Evolutionary conservation across 2,113 vertebrate genomes (phyloP), one percentile per base, ranked within the genome.

Genomic region (Nibea coibor): DNA sequence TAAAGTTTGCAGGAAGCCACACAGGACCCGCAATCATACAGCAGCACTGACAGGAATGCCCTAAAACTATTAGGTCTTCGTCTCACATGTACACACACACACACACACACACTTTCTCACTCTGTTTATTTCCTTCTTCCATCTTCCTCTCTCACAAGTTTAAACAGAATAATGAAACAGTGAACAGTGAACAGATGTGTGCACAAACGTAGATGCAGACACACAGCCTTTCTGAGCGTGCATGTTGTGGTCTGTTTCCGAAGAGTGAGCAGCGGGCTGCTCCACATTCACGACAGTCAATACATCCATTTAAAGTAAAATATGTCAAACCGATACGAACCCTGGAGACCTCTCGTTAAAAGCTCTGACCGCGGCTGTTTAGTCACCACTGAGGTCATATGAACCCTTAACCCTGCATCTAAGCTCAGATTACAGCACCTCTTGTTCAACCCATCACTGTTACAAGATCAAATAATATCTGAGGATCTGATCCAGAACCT

Each of bases 41-140:
- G 82, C 71, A 85, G 69, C 84, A 75, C 76, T 91, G 90, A 90
- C 85, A 91, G 89, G 80, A 90, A 93, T 89, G 88, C 92, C 91
- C 91, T 90, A 8, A 79, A 93, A 91, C 91, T 83, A 89, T 91
- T 79, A 58, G 64, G 31, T 78, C 72, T 72, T 72, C 4, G 5
- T 74, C 57, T 83, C 57, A 61, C 73, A 51, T 7, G 39, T 28
- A 43, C 72, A 64, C 72, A 71, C 48, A 63, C 45, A 63, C 72
- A 31, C 31, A 35, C 31, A 61, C 9, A 48, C 70, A 54, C 68
- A 71, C 64, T 61, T 35, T 50, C 69, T 67, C 59, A 6, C 72
- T 58, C 51, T 56, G 64, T 47, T 50, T 85, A 69, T 69, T 78
- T 82, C 67, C 51, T 43, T 69, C 59, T 71, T 77, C 56, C 66